These are phyloP conservation scores for Drosophila kokeensis DNA, from an alignment of 2,888 invertebrate genomes.

Conservation along the genomic window DNA sequence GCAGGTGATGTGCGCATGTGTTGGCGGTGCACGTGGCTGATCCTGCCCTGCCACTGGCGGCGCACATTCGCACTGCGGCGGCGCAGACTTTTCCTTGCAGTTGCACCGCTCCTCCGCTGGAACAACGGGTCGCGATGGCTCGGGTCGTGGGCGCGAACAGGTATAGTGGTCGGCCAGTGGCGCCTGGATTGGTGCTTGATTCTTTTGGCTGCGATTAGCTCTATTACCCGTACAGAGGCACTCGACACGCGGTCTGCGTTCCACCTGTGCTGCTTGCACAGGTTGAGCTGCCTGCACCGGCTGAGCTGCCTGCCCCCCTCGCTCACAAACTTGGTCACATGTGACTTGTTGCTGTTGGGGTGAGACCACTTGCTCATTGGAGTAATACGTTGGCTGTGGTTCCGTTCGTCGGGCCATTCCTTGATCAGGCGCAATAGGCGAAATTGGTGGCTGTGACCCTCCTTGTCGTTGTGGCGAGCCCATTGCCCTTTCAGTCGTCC, in stretches of 20 bases:
- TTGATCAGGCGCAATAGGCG: not conserved
- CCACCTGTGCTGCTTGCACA: not conserved
- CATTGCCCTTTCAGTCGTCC: not conserved
- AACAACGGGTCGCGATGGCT: not conserved
- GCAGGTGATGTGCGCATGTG: slow-evolving; percentile 51
- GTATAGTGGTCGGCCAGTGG: slow-evolving; percentile 56
- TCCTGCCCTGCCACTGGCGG: slow-evolving; percentile 14
- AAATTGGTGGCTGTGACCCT: not conserved
- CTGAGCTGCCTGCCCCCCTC: not conserved
- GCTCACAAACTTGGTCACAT: not conserved
- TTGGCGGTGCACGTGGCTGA: not conserved
- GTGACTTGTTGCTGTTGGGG: not conserved
- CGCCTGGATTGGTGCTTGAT: slow-evolving; percentile 4
- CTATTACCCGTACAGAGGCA: slow-evolving; percentile 36
- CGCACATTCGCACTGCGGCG: slow-evolving; percentile 44
- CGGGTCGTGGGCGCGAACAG: slow-evolving; percentile 16
- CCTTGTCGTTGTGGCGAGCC: not conserved
- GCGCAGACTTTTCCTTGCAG: slow-evolving; percentile 26
- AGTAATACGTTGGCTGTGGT: not conserved
- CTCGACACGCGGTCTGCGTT: slow-evolving; percentile 28
- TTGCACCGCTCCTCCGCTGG: slow-evolving; percentile 30
- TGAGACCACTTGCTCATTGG: not conserved
- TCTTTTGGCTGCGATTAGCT: not conserved
- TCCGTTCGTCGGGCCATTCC: not conserved
- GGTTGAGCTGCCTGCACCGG: not conserved